Base-by-base conservation (phyloP, 2,113 vertebrate genomes). In the Neogobius melanostomus region DNA sequence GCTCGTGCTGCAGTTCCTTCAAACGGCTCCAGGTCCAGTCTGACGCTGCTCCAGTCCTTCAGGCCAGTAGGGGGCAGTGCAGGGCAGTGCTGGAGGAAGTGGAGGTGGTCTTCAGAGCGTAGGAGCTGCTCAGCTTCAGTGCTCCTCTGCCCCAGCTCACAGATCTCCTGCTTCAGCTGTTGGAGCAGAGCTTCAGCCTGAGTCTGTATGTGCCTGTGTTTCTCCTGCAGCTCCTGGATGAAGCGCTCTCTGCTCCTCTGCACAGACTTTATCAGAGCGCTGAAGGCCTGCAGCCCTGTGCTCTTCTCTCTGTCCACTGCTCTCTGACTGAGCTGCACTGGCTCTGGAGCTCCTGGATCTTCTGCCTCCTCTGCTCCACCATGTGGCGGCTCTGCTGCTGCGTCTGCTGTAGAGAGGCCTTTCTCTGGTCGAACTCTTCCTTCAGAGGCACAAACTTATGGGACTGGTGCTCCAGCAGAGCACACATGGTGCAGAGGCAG, bases 301-400 rank as follows among this genome's bases (percentile, higher is more conserved):
- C 68, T 42, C 11, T 62, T 67, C 75, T 77, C 75, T 45, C 28
- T 64, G 51, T 72, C 69, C 28, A 59, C 64, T 11, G 66, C 75
- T 36, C 49, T 64, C 51, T 68, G 48, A 50, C 69, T 72, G 50
- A 72, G 11, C 36, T 57, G 21, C 54, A 42, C 21, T 42, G 54
- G 21, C 28, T 11, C 54, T 57, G 54, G 54, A 57, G 42, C 65
- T 56, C 21, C 57, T 63, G 50, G 45, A 66, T 63, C 28, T 52
- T 71, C 9, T 56, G 49, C 12, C 28, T 46, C 8, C 45, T 71
- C 50, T 71, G 44, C 10, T 28, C 49, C 44, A 77, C 62, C 64
- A 56, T 67, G 63, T 71, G 21, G 44, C n/a, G 64, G 43, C 53
- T 21, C 21, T 21, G 21, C 21, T 21, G 21, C 21, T 21, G 21